Evolutionary conservation across 2,797 vertebrate genomes (phyloP).

Genomic region (Echiichthys vipera): DNA sequence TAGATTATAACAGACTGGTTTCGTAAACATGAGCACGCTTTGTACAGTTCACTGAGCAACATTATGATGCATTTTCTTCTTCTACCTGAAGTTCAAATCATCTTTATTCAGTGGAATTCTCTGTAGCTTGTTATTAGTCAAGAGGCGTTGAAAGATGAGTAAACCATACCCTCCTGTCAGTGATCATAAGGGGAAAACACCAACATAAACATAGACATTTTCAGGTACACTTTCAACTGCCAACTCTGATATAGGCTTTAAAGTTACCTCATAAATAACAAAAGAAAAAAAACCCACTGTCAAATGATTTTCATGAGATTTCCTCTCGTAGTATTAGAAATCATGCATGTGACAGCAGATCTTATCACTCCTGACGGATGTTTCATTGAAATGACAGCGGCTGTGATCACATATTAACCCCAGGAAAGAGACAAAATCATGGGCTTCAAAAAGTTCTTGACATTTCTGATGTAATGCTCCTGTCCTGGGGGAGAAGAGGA

Average conservation of each 20-base stretch:
- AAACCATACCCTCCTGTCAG: neutral
- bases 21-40: neutral
- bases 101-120: conserved; percentile 8
- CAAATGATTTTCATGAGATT: neutral
- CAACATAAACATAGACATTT: neutral
- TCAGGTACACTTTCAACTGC: neutral
- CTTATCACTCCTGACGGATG: too few relatives aligned
- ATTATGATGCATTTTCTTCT: conserved; percentile 6
- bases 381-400: conserved; percentile 3
- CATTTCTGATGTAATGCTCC: too few relatives aligned
- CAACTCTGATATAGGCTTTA: conserved; percentile 1
- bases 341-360: conserved; percentile 15
- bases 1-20: conserved; percentile 11
- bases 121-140: conserved; percentile 8
- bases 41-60: conserved; percentile 1
- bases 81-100: neutral
- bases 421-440: conserved; percentile 1
- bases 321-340: neutral
- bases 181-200: neutral
- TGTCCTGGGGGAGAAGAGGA: conserved; percentile 43
- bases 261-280: conserved; percentile 1
- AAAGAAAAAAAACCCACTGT: neutral
- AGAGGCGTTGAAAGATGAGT: neutral
- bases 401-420: conserved; percentile 11
- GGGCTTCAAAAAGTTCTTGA: conserved; percentile 1